Evolutionary conservation across 2,888 invertebrate genomes (phyloP), one percentile per base, ranked within the genome.

Genomic region (Frankliniella fusca): DNA sequence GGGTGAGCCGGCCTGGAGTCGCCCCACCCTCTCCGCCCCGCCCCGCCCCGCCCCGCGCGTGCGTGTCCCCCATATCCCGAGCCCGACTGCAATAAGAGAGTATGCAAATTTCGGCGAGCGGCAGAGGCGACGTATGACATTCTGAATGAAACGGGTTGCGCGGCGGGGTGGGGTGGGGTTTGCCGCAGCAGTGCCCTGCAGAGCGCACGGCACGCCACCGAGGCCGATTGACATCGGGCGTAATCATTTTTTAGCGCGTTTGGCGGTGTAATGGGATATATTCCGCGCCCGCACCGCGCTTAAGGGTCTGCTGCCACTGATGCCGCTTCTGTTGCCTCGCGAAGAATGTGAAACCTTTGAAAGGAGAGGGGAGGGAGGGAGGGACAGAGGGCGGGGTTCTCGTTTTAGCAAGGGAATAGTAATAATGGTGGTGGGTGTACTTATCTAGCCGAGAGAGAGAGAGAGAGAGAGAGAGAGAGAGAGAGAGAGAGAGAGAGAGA

Each of bases 81-180:
- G n/a, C 20, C 18, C 61, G 61, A 27, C 70, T 76, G 70, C 70
- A 76, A 76, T 76, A 76, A 76, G 70, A 76, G 70, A 23, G 70
- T 76, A 76, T 76, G 70, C 70, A 76, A 76, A 76, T 76, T 76
- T 27, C 23, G 61, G 61, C 61, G 15, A 18, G 27, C 70, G 27
- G 27, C n/a, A 70, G 70, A 76, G 61, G 61, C 70, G 27, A 76
- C 70, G 70, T 76, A 76, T 76, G 70, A 76, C 70, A 76, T 76
- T 76, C 27, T 76, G 70, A 76, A 76, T 76, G 70, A 76, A 76
- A 76, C 23, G 70, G 70, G 70, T 23, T 23, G 70, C 9, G 23
- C 18, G 61, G 61, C 20, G 61, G 61, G 61, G 61, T 18, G 61
- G 15, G 61, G 15, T 2, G 54, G 54, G 54, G 18, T 12, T 3